Percentiles rank a stretch among this genome's conserved stretches.
Evolutionary conservation across 1,140 invertebrate genomes (phyloP).

Genomic region (Caenorhabditis briggsae): DNA sequence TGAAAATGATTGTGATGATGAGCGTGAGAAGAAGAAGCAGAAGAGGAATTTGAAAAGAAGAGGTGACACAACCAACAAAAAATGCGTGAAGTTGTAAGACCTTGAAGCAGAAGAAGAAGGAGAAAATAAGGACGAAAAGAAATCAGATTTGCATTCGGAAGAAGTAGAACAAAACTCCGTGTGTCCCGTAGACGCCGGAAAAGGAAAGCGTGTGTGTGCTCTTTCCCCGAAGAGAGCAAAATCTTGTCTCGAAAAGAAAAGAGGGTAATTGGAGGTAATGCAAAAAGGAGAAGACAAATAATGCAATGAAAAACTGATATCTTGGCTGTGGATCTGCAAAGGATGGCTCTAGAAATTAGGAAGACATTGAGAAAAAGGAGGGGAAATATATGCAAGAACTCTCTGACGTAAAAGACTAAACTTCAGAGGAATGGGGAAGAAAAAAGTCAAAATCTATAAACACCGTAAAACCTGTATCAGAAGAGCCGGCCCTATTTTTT

Average conservation of each 20-base stretch:
- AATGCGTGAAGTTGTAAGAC: slow-evolving; percentile 29
- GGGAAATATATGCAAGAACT: not conserved
- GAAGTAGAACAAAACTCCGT: slow-evolving; percentile 37
- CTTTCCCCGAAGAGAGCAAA: not conserved
- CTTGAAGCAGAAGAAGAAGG: not conserved
- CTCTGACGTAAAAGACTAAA: slow-evolving; percentile 4
- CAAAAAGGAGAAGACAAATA: not conserved
- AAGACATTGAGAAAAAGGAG: slow-evolving; percentile 1
- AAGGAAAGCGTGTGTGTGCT: not conserved
- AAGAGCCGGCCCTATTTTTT: too few relatives aligned
- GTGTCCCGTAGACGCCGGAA: not conserved
- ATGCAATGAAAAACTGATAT: slow-evolving; percentile 18
- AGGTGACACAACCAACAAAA: slow-evolving; percentile 19
- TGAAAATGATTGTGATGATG: slow-evolving; percentile 48
- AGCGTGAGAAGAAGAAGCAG: slow-evolving; percentile 36
- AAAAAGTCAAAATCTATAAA: not conserved
- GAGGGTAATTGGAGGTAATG: slow-evolving; percentile 8
- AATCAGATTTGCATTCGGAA: slow-evolving; percentile 51
- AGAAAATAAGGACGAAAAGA: not conserved
- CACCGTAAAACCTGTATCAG: too few relatives aligned
- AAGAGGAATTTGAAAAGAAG: slow-evolving; percentile 32
- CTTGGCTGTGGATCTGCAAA: slow-evolving; percentile 12
- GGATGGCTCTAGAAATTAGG: not conserved
- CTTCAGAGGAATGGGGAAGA: not conserved
- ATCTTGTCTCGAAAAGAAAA: slow-evolving; percentile 3